phyloP scores from a whole-genome alignment of 2,113 vertebrate species.

The Gymnobelideus leadbeateri region DNA sequence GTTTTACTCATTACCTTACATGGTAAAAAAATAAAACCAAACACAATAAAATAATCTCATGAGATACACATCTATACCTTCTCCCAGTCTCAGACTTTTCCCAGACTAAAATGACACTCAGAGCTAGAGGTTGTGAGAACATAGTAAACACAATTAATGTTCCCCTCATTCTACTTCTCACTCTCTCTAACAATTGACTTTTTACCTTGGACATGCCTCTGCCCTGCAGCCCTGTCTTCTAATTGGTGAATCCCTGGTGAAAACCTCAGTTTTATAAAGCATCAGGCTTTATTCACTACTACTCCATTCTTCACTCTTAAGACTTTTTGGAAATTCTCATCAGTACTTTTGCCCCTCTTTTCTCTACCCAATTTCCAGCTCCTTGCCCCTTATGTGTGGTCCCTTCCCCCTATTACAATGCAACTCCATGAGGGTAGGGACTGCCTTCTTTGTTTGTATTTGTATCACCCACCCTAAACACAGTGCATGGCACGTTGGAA shows the following conservation, averaged over 20 bases:
- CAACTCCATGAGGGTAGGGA: neutral
- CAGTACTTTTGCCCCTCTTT: neutral
- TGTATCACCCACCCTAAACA: neutral
- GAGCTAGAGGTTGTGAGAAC: neutral
- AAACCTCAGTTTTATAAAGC: neutral
- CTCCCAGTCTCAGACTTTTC: neutral
- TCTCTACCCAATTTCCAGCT: neutral
- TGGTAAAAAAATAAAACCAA: neutral
- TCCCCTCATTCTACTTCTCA: neutral
- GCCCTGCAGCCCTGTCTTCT: neutral
- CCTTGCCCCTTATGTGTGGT: neutral
- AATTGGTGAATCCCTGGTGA: neutral
- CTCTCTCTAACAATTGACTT: neutral
- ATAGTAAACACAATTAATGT: neutral
- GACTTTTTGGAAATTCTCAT: neutral
- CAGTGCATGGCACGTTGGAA: neutral
- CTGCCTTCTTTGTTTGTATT: neutral
- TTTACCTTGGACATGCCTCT: neutral
- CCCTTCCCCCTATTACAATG: neutral
- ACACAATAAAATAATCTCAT: neutral
- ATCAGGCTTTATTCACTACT: neutral
- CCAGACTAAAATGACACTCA: neutral
- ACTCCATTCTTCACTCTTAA: neutral
- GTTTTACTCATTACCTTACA: neutral
- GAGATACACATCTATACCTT: neutral